Conservation (phyloP, 2,797 vertebrate genomes). For the Gadopsis marmoratus region DNA sequence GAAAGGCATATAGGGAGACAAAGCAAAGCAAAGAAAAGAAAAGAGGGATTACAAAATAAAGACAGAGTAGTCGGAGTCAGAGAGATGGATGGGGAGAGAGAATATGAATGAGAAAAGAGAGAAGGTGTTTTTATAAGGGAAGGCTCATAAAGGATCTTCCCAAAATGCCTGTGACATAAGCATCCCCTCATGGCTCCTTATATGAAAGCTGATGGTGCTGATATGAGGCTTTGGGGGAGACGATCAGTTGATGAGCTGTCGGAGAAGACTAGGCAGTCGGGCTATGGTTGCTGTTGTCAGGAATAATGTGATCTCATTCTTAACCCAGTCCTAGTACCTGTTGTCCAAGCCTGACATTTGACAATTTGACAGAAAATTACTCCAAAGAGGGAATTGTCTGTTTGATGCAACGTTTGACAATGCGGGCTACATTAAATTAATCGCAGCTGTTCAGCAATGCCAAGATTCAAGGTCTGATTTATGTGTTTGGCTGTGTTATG, state of each 20-base stretch:
- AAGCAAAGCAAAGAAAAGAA: constrained; percentile 21
- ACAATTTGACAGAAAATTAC: constrained; percentile 35
- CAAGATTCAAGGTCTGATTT: constrained; percentile 42
- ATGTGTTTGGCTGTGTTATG: constrained; percentile 30
- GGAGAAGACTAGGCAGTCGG: constrained; percentile 45
- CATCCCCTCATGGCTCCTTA: constrained; percentile 54
- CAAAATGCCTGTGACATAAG: constrained; percentile 57
- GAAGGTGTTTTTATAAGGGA: constrained; percentile 53
- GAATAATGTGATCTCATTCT: constrained; percentile 54
- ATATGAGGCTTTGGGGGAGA: constrained; percentile 51
- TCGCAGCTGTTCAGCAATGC: constrained; percentile 32
- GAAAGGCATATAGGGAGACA: constrained; percentile 17
- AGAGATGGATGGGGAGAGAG: constrained; percentile 66
- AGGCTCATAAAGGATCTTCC: constrained; percentile 60
- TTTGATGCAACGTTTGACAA: constrained; percentile 54
- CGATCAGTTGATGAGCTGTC: constrained; percentile 67
- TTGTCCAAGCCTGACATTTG: constrained; percentile 42
- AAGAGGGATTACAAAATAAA: constrained; percentile 28
- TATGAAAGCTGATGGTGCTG: constrained; percentile 49
- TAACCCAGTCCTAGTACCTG: constrained; percentile 31
- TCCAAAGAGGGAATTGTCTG: constrained; percentile 41
- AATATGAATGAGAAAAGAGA: constrained; percentile 52
- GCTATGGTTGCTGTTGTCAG: constrained; percentile 48
- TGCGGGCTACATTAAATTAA: constrained; percentile 46
- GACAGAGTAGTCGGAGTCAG: constrained; percentile 25